Conservation (phyloP, 2,888 invertebrate genomes). For the Isoperla grammatica region DNA sequence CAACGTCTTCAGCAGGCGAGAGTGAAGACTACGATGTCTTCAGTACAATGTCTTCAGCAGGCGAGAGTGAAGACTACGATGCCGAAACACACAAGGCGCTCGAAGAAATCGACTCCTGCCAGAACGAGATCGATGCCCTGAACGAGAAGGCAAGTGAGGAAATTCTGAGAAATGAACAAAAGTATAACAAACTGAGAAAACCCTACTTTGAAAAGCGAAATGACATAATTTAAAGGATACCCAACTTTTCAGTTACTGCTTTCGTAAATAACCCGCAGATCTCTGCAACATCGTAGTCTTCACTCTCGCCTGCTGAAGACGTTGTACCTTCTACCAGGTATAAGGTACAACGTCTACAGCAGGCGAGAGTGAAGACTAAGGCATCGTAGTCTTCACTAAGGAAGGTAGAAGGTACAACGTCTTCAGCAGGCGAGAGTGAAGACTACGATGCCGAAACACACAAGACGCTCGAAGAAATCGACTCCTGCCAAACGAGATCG, state of each 20-base stretch:
- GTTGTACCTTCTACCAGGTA: too few species aligned
- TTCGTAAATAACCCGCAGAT: constrained; percentile 46
- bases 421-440: constrained; percentile 41
- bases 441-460: constrained; percentile 55
- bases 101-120: constrained; percentile 73
- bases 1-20: too few species aligned
- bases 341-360: too few species aligned
- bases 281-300: constrained; percentile 46
- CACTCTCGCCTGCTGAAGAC: constrained; percentile 40
- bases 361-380: too few species aligned
- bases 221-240: constrained; percentile 67
- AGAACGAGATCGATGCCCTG: constrained; percentile 73
- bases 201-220: constrained; percentile 71
- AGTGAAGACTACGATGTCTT: too few species aligned
- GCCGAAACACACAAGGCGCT: constrained; percentile 56
- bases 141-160: constrained; percentile 81
- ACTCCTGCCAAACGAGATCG: constrained; percentile 77
- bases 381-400: too few species aligned
- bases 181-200: constrained; percentile 70
- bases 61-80: constrained; percentile 49
- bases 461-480: constrained; percentile 67
- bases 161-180: constrained; percentile 74
- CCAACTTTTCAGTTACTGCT: constrained; percentile 78
- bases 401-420: constrained; percentile 37
- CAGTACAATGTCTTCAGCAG: constrained; percentile 29